phyloP scores from a whole-genome alignment of 2,797 vertebrate genomes.

The Brotula barbata region DNA sequence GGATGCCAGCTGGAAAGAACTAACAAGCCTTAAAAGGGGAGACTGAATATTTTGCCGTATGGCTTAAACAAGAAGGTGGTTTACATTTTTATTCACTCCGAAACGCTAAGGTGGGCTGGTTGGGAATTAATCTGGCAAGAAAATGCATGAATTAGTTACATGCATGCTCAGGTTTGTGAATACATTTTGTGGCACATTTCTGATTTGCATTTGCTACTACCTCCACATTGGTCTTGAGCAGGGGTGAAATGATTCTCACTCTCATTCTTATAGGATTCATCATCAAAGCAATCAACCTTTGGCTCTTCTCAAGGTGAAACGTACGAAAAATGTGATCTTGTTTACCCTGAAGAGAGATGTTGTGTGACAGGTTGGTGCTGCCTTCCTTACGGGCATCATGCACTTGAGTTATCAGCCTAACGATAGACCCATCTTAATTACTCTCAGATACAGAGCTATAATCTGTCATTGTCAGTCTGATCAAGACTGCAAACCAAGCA shows the following conservation, averaged over 20 bases:
- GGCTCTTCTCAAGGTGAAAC: constrained; percentile 58
- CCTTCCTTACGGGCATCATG: constrained; percentile 55
- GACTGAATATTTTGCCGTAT: constrained; percentile 18
- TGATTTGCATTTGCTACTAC: neutral
- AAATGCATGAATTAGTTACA: neutral
- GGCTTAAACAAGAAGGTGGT: constrained; percentile 5
- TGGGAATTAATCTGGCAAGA: constrained; percentile 24
- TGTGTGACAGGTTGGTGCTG: constrained; percentile 62
- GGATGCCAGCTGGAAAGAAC: constrained; percentile 52
- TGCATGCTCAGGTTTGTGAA: neutral
- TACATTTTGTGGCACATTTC: neutral
- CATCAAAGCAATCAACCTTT: constrained; percentile 14
- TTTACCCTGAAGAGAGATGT: constrained; percentile 55
- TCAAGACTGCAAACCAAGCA: constrained; percentile 75
- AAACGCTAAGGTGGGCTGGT: constrained; percentile 12
- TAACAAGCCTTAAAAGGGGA: constrained; percentile 45
- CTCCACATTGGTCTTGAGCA: neutral
- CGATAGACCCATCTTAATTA: constrained; percentile 82
- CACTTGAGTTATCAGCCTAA: constrained; percentile 70
- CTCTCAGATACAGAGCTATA: constrained; percentile 67
- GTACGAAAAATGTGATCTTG: constrained; percentile 44
- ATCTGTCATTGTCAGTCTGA: constrained; percentile 78
- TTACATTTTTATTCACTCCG: constrained; percentile 13
- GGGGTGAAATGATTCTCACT: neutral
- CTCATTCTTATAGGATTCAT: constrained; percentile 14